phyloP scores from a whole-genome alignment of 2,888 invertebrate genomes.

The Epiblema foenella region DNA sequence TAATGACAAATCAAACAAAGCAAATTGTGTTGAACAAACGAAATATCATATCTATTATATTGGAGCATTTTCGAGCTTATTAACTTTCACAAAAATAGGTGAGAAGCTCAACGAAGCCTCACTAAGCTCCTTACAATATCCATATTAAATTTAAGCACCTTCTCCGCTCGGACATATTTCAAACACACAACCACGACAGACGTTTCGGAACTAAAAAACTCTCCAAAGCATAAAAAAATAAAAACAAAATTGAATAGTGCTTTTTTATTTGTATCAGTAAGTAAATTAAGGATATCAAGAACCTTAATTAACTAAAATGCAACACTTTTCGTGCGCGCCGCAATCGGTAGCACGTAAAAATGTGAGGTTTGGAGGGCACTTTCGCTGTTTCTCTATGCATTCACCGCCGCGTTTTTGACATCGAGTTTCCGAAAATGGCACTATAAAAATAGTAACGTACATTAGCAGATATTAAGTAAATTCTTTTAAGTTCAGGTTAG shows the following conservation, averaged over 20 bases:
- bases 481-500: neutral
- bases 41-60: neutral
- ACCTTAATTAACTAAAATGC: conserved; percentile 49
- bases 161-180: neutral
- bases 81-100: neutral
- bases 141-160: conserved; percentile 4
- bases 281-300: conserved; percentile 7
- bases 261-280: neutral
- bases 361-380: conserved; percentile 47
- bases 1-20: too few species aligned
- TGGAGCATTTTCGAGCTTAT: neutral
- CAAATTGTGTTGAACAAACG: too few species aligned
- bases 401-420: conserved; percentile 50
- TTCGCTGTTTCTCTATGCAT: conserved; percentile 45
- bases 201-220: neutral
- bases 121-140: neutral
- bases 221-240: neutral
- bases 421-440: conserved; percentile 49
- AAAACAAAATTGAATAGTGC: neutral
- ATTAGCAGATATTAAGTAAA: neutral
- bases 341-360: conserved; percentile 50
- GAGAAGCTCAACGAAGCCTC: conserved; percentile 1
- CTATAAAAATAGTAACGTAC: conserved; percentile 46
- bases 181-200: neutral
- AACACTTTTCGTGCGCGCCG: conserved; percentile 49